Base-by-base conservation (phyloP, 2,113 vertebrate species). In the Craseonycteris thonglongyai region DNA sequence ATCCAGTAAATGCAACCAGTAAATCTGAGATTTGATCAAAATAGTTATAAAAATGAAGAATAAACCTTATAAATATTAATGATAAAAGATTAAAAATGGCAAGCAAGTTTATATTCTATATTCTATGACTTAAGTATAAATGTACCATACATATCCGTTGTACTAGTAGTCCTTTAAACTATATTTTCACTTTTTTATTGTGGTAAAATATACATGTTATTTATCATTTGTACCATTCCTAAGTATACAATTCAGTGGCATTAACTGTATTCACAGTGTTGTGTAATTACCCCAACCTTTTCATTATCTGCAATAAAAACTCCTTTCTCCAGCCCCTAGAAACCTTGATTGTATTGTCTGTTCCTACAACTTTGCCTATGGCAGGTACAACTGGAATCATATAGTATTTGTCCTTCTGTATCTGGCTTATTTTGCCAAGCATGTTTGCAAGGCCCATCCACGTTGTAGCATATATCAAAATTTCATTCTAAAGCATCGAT, bases 221-320 rank as follows among this genome's bases (percentile, higher is more conserved):
- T 3, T 24, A n/a, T 1, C 51, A 49, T 1, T 1, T 6, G 26
- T 12, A 12, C 18, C 15, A 9, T 0, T 11, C 2, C 0, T 14
- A 19, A 35, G 42, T 0, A 9, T 1, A 12, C 18, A 6, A 21
- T 13, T 30, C 13, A 0, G 13, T 1, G 26, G 35, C 63, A 40
- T 16, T 26, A 49, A 30, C 35, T 0, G 35, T 4, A 40, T 47
- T 4, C n/a, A 5, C 49, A 11, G 9, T 0, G n/a, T 1, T 30
- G 9, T 1, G 18, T 0, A 15, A 38, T 16, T 68, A 18, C 3
- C 22, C 3, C 24, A 33, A 12, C 35, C 18, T 35, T 30, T 4
- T 1, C n/a, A 24, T 54, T 63, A 22, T 2, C 40, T 26, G 21
- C 14, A 35, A 1, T 0, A 24, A 51, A 28, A 35, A 4, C 10